Evolutionary conservation across 2,888 invertebrate species (phyloP).

Genomic region (Perizoma affinitatum): DNA sequence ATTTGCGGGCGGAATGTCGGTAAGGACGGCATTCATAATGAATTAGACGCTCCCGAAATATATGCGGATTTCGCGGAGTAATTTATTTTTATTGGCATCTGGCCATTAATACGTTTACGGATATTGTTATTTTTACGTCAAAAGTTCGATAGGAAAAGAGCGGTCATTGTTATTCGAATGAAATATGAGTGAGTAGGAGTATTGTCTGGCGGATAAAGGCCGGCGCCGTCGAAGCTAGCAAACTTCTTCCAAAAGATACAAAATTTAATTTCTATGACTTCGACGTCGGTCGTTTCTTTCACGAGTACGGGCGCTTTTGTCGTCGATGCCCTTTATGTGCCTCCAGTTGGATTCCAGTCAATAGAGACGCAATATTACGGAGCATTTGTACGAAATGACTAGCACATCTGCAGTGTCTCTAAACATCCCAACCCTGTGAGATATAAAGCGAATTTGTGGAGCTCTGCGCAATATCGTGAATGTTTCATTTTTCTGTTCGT

Average conservation of each 20-base stretch:
- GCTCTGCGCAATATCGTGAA: slow-evolving; percentile 58
- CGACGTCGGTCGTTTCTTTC: slow-evolving; percentile 62
- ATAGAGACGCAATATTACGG: slow-evolving; percentile 68
- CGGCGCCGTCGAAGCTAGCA: slow-evolving; percentile 52
- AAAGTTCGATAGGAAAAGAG: slow-evolving; percentile 65
- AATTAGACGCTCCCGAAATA: slow-evolving; percentile 39
- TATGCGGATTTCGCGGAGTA: slow-evolving; percentile 36
- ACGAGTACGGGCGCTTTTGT: slow-evolving; percentile 60
- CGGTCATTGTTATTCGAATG: slow-evolving; percentile 70
- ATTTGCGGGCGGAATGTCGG: slow-evolving; percentile 49
- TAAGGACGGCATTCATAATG: slow-evolving; percentile 44
- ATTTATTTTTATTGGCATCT: slow-evolving; percentile 42
- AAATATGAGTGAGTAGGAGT: slow-evolving; percentile 70
- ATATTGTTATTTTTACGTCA: slow-evolving; percentile 56
- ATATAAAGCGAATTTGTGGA: slow-evolving; percentile 63
- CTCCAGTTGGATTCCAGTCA: slow-evolving; percentile 64
- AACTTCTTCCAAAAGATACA: slow-evolving; percentile 67
- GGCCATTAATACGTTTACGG: slow-evolving; percentile 33
- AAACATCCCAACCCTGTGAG: slow-evolving; percentile 45
- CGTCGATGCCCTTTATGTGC: slow-evolving; percentile 68
- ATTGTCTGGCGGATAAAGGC: slow-evolving; percentile 69
- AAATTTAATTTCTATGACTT: slow-evolving; percentile 76
- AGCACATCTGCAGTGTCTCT: slow-evolving; percentile 63
- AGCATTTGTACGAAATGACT: slow-evolving; percentile 69
- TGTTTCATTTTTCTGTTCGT: slow-evolving; percentile 48